Conservation (phyloP, 2,888 invertebrate species). For the Globia sparganii region DNA sequence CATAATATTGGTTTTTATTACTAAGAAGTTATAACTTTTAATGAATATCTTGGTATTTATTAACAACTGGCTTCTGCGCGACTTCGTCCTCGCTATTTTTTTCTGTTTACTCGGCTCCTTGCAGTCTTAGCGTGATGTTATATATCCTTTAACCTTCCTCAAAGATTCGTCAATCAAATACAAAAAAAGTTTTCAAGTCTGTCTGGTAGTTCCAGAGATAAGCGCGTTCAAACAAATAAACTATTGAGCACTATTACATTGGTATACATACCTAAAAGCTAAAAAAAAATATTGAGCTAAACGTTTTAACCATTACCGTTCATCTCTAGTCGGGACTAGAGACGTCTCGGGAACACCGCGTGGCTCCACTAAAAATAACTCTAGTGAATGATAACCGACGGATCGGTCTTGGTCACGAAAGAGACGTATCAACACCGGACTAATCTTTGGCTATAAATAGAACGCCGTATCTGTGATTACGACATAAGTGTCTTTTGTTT, state of each 20-base stretch:
- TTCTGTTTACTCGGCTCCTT: too few species aligned
- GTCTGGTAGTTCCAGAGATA: background rate
- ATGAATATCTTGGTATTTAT: background rate
- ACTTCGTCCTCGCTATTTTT: too few species aligned
- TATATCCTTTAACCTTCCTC: background rate
- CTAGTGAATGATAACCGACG: conserved; percentile 54
- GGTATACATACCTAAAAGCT: too few species aligned
- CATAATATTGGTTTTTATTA: background rate
- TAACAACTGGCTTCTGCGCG: too few species aligned
- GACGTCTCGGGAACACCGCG: conserved; percentile 46
- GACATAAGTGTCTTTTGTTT: conserved; percentile 17
- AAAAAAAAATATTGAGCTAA: background rate
- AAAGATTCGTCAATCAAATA: background rate
- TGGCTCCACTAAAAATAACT: conserved; percentile 63
- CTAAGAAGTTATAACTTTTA: background rate
- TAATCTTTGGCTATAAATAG: conserved; percentile 58
- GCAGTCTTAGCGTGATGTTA: too few species aligned
- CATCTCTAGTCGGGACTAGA: conserved; percentile 8
- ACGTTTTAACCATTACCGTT: background rate
- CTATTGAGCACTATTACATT: too few species aligned
- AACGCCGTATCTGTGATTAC: conserved; percentile 40
- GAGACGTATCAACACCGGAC: conserved; percentile 47
- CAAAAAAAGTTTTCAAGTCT: background rate
- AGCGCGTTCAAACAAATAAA: background rate
- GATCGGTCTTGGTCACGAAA: conserved; percentile 53